Evolutionary conservation across 2,888 invertebrate genomes (phyloP).

Genomic region (Aporophyla lueneburgensis): DNA sequence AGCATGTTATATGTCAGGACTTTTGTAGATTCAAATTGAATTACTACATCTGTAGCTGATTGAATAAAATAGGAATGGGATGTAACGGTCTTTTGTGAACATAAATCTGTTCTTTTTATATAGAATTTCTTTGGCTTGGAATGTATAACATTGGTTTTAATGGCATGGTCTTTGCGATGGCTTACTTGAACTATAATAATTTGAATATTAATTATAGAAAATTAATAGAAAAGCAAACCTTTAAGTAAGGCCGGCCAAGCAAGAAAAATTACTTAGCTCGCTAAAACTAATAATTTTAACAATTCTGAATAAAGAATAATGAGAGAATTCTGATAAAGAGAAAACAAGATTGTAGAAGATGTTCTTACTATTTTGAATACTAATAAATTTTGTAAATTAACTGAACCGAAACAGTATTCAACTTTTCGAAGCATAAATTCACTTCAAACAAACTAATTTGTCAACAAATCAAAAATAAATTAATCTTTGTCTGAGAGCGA

Average conservation of each 20-base stretch:
- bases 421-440: constrained; percentile 22
- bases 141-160: constrained; percentile 8
- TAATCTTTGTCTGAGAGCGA: not conserved
- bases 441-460: constrained; percentile 8
- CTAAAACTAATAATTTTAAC: too few relatives aligned
- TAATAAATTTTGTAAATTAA: not conserved
- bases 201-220: not conserved
- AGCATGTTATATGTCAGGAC: not conserved
- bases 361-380: not conserved
- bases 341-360: too few relatives aligned
- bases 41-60: constrained; percentile 3
- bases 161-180: not conserved
- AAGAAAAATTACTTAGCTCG: not conserved
- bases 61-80: constrained; percentile 13
- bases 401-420: not conserved
- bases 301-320: too few relatives aligned
- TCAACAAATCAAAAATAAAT: constrained; percentile 1
- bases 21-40: constrained; percentile 11
- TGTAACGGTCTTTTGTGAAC: not conserved
- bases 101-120: constrained; percentile 5
- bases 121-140: not conserved
- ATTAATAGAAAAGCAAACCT: not conserved
- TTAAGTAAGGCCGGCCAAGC: not conserved
- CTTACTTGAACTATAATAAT: not conserved
- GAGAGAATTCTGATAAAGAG: too few relatives aligned